Conservation (phyloP, 1,140 invertebrate species). For the Doryteuthis pealeii region DNA sequence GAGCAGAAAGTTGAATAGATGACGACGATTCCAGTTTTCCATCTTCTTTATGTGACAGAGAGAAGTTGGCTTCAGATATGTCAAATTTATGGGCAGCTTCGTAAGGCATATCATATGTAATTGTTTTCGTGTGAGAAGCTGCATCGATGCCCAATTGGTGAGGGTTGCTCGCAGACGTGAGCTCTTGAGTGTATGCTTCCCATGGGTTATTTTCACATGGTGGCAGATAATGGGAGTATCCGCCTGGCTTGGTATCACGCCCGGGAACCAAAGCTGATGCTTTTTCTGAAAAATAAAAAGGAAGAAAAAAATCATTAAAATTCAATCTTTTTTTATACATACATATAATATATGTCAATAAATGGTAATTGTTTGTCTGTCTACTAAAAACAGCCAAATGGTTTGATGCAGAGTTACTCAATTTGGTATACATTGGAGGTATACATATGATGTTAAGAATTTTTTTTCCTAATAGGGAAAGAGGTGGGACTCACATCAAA, state of each 20-base stretch:
- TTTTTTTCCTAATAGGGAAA: no score
- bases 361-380: no score
- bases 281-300: constrained; percentile 40
- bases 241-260: constrained; percentile 40
- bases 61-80: constrained; percentile 49
- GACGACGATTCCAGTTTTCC: background rate
- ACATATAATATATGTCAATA: no score
- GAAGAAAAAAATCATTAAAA: no score
- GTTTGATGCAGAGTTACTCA: no score
- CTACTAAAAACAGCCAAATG: no score
- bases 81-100: constrained; percentile 41
- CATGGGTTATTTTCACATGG: constrained; percentile 41
- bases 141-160: constrained; percentile 3
- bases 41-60: constrained; percentile 21
- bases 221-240: constrained; percentile 41
- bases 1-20: background rate
- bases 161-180: constrained; percentile 16
- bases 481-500: no score
- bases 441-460: no score
- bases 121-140: constrained; percentile 6
- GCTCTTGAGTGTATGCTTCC: constrained; percentile 28
- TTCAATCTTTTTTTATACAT: no score
- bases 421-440: no score
- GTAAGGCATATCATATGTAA: constrained; percentile 48
- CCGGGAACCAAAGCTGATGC: constrained; percentile 33